A percentile compares a stretch with the other conserved stretches of the same genome.
Evolutionary conservation across 2,113 vertebrate species (phyloP).

Genomic region (Trogon surrucura): DNA sequence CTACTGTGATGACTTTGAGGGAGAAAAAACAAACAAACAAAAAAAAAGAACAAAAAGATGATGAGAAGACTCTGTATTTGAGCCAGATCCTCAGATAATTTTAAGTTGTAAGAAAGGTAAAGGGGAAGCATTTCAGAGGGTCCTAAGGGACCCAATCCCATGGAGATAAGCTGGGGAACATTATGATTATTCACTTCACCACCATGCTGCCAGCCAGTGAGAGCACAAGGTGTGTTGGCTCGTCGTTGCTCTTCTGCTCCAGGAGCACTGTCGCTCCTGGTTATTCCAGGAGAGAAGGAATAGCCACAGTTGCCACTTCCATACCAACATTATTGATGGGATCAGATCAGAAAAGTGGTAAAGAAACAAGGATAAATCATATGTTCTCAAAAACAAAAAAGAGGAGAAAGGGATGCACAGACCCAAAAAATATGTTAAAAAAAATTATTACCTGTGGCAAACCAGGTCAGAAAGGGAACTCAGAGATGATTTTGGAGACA

Average conservation of each 20-base stretch:
- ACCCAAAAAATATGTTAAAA: neutral
- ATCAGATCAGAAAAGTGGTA: neutral
- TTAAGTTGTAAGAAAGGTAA: neutral
- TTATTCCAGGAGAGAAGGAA: neutral
- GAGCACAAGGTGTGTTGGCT: rapidly evolving
- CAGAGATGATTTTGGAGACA: neutral
- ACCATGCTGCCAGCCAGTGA: rapidly evolving
- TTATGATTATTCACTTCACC: neutral
- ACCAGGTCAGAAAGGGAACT: neutral
- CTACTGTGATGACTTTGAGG: neutral
- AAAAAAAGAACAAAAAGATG: neutral
- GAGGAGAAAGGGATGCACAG: neutral
- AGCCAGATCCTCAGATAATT: neutral
- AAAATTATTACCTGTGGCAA: neutral
- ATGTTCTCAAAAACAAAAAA: neutral
- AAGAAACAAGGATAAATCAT: neutral
- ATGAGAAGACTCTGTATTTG: neutral
- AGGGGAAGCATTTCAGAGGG: neutral
- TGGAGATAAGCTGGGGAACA: too few relatives aligned
- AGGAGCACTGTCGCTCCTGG: neutral
- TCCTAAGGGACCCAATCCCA: rapidly evolving
- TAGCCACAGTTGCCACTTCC: neutral
- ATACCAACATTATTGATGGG: neutral
- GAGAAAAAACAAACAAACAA: neutral
- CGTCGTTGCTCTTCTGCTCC: neutral